Evolutionary conservation across 2,888 invertebrate species (phyloP), one percentile per base, ranked within the genome.

Genomic region (Clivina fossor): DNA sequence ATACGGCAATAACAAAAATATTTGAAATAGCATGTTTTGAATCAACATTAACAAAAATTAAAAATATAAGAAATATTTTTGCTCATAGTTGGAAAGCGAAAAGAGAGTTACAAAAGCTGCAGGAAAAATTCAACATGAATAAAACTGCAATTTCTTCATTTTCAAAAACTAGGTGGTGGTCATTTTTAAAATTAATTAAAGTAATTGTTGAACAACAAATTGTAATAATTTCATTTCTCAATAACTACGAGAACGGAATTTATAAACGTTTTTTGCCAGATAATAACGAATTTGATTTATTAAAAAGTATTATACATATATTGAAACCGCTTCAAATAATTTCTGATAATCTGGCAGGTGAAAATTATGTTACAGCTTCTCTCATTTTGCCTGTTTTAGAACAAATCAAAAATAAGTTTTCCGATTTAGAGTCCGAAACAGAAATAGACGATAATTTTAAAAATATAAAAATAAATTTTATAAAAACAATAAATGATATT

Each of bases 11-110:
- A 15, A 15, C 13, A 18, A 37, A 37, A 37, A 19, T n/a, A 13
- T 7, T 37, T 13, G 15, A 13, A 5, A 37, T 37, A 18, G 37
- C 4, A 37, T 4, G 7, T 8, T 15, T 37, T 8, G 15, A 37
- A 13, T 5, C 4, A 7, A 13, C n/a, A 20, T 4, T 40, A 40
- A n/a, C 9, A 8, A 40, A 20, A 40, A 9, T 37, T 19, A 18
- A 20, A 40, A 40, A 40, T n/a, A 40, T 40, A 22, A 11, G 8
- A 40, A 40, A 40, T 20, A n/a, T 40, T 20, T 11, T 24, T 24
- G 22, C 20, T 4, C 40, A 40, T 19, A 40, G 40, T 16, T 40
- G 40, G 40, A 40, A 40, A 40, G 11, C 24, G 5, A 19, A 20
- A 40, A 19, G 40, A 16, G 40, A 40, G n/a, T 20, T 40, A n/a